Conservation (phyloP, 2,113 vertebrate species). For the Vanacampus margaritifer region DNA sequence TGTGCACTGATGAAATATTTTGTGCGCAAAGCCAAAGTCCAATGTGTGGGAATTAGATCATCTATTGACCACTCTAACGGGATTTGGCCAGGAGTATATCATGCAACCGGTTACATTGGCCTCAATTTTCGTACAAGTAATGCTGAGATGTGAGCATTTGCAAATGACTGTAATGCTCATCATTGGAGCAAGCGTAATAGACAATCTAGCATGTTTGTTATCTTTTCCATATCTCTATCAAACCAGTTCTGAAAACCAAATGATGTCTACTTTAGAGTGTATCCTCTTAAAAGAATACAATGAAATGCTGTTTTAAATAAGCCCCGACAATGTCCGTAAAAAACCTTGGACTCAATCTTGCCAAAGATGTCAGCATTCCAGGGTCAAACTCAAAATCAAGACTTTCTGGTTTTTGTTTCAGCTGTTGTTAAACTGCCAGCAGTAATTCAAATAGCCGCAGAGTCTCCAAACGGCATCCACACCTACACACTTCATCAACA, state of each 20-base stretch:
- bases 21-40: slow-evolving; percentile 35
- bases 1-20: slow-evolving; percentile 67
- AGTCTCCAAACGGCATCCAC: slow-evolving; percentile 47
- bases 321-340: slow-evolving; percentile 4
- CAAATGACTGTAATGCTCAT: slow-evolving; percentile 9
- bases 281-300: slow-evolving; percentile 1
- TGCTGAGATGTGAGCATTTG: slow-evolving; percentile 12
- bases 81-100: slow-evolving; percentile 29
- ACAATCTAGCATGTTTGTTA: slow-evolving; percentile 2
- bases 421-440: slow-evolving; percentile 66
- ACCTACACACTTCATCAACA: slow-evolving; percentile 57
- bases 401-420: slow-evolving; percentile 65
- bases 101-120: slow-evolving; percentile 34
- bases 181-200: slow-evolving; percentile 11
- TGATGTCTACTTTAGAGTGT: slow-evolving; percentile 11
- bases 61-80: slow-evolving; percentile 43
- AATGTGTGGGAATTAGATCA: slow-evolving; percentile 64
- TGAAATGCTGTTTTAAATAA: neutral
- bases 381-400: slow-evolving; percentile 30
- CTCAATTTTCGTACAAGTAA: slow-evolving; percentile 20
- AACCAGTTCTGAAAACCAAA: neutral
- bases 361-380: slow-evolving; percentile 29
- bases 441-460: slow-evolving; percentile 59
- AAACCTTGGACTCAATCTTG: slow-evolving; percentile 42
- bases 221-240: slow-evolving; percentile 14